Evolutionary conservation across 2,888 invertebrate genomes (phyloP).

Genomic region (Cremastobaeus sp.): DNA sequence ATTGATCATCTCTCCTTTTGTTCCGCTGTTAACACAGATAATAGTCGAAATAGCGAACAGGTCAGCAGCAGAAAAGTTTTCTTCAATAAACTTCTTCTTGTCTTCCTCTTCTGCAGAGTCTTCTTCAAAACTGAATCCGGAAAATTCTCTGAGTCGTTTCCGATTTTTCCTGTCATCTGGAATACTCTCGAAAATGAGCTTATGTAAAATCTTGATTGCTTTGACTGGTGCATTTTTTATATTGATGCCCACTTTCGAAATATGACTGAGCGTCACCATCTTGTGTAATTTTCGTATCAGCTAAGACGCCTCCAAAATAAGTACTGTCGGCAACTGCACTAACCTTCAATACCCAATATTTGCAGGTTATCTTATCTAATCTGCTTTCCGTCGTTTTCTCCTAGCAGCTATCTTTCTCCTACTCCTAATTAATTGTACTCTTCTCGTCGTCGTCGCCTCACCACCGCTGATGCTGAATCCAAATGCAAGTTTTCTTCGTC

Average conservation of each 20-base stretch:
- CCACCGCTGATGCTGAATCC: too few species aligned
- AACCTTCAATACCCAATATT: too few species aligned
- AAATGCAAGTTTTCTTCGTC: too few species aligned
- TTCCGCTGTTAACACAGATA: conserved; percentile 10
- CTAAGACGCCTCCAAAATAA: too few species aligned
- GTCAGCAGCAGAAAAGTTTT: background rate
- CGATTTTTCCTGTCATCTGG: conserved; percentile 29
- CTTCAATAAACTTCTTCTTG: conserved; percentile 5
- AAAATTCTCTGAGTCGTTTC: conserved; percentile 24
- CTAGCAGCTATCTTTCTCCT: too few species aligned
- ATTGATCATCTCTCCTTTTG: conserved; percentile 8
- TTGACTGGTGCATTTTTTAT: conserved; percentile 9
- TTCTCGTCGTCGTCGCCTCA: too few species aligned
- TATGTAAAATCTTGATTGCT: conserved; percentile 9
- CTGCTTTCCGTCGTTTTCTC: too few species aligned
- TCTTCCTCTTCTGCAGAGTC: background rate
- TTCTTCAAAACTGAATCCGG: conserved; percentile 18
- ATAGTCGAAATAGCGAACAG: conserved; percentile 14
- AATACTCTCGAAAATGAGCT: conserved; percentile 17
- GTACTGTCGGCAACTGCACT: too few species aligned
- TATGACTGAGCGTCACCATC: conserved; percentile 6
- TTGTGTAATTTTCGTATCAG: too few species aligned
- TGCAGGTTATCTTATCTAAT: too few species aligned
- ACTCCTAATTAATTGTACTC: too few species aligned
- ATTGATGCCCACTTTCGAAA: background rate